phyloP scores from a whole-genome alignment of 2,888 invertebrate species.

The Ametastegia equiseti region DNA sequence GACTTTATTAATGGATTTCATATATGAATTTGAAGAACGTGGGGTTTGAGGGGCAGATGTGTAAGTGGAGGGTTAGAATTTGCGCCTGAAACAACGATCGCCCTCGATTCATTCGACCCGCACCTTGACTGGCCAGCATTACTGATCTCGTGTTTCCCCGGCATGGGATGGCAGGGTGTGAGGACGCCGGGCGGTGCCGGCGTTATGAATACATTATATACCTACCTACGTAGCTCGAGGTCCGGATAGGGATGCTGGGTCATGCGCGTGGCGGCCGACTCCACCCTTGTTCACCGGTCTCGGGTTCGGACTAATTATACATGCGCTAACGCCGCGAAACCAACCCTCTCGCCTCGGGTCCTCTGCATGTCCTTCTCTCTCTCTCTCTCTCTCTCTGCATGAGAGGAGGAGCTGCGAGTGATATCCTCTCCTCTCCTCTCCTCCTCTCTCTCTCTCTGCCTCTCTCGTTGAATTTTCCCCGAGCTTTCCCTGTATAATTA shows the following conservation, averaged over 20 bases:
- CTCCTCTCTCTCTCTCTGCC: constrained; percentile 53
- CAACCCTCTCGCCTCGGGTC: constrained; percentile 67
- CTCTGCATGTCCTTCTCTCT: constrained; percentile 49
- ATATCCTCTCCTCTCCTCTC: no score
- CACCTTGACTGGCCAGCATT: no score
- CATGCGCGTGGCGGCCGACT: constrained; percentile 71
- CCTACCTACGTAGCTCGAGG: constrained; percentile 51
- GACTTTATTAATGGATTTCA: no score
- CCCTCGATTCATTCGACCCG: no score
- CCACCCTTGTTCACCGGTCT: constrained; percentile 65
- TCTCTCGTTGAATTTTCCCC: constrained; percentile 57
- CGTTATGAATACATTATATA: constrained; percentile 72
- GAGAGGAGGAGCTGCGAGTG: constrained; percentile 63
- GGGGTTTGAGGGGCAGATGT: no score
- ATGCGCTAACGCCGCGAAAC: constrained; percentile 66
- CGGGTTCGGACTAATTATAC: constrained; percentile 69
- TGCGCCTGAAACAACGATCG: no score
- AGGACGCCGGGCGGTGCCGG: constrained; percentile 56
- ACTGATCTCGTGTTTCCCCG: no score
- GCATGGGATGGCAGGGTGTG: no score
- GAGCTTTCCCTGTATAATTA: constrained; percentile 67
- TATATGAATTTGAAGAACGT: no score
- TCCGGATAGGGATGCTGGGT: constrained; percentile 71
- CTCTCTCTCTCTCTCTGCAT: constrained; percentile 36
- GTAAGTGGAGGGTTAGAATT: no score